A percentile compares a stretch with the other conserved stretches of the same genome.
phyloP scores from a whole-genome alignment of 2,797 vertebrate species.

The Danionella dracula region DNA sequence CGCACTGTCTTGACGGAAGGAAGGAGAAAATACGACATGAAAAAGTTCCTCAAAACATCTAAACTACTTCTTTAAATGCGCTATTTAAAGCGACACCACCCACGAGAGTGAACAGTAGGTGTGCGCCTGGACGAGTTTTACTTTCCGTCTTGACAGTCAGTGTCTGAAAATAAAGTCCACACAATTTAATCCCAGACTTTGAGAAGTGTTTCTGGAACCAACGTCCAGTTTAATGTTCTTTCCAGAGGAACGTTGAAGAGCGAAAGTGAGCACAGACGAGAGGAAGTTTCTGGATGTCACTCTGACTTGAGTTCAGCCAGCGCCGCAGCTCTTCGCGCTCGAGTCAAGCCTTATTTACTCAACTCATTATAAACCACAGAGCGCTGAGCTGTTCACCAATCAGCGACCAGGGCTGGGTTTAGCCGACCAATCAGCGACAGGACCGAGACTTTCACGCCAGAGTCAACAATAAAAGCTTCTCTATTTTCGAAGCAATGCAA shows the following conservation, averaged over 20 bases:
- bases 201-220: neutral
- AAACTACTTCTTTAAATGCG: neutral
- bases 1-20: conserved; percentile 29
- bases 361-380: conserved; percentile 69
- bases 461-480: conserved; percentile 43
- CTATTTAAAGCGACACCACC: neutral
- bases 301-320: neutral
- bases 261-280: neutral
- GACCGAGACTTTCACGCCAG: conserved; percentile 63
- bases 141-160: conserved; percentile 27
- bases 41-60: neutral
- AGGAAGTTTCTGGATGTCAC: neutral
- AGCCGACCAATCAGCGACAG: conserved; percentile 62
- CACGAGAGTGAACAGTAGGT: conserved; percentile 3
- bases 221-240: neutral
- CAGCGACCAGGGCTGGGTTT: conserved; percentile 66
- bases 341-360: conserved; percentile 63
- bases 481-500: conserved; percentile 22
- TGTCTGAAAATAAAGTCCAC: conserved; percentile 31
- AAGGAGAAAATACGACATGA: neutral
- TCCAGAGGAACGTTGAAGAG: neutral
- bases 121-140: conserved; percentile 4
- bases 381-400: conserved; percentile 65
- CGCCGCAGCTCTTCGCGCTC: conserved; percentile 47
- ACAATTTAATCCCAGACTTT: conserved; percentile 21